These are phyloP conservation scores for Smutsia gigantea DNA, from an alignment of 2,797 vertebrate genomes.

Conservation along the genomic window DNA sequence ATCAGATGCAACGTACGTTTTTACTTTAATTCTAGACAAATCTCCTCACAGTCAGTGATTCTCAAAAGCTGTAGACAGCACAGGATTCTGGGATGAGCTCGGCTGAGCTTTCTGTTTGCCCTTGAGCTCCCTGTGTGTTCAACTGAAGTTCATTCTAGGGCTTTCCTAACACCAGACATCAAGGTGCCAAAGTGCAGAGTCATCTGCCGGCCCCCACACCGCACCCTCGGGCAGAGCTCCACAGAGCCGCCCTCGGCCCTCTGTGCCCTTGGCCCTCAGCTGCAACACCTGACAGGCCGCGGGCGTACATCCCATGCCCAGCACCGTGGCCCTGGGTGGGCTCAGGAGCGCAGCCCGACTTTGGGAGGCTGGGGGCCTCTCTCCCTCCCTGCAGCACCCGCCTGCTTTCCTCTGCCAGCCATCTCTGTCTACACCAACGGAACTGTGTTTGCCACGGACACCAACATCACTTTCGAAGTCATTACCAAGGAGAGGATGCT, in stretches of 20 bases:
- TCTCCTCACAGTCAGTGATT: fast-evolving
- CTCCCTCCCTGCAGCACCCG: fast-evolving
- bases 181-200: no score
- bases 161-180: not conserved
- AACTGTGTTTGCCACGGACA: constrained; percentile 85
- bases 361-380: no score
- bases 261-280: no score
- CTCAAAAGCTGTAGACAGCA: no score
- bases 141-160: no score
- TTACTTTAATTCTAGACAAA: not conserved
- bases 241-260: no score
- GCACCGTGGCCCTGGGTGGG: no score
- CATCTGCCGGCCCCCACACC: not conserved
- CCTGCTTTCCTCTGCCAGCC: constrained; percentile 53
- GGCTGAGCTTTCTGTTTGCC: not conserved
- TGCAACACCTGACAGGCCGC: no score
- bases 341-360: no score
- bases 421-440: constrained; percentile 86
- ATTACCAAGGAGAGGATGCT: constrained; percentile 76
- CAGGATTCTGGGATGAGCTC: not conserved
- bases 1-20: constrained; percentile 72
- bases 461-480: constrained; percentile 85
- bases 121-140: not conserved
- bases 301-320: no score
- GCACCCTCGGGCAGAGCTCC: no score